Evolutionary conservation across 2,888 invertebrate genomes (phyloP).

Genomic region (Microctonus hyperodae): DNA sequence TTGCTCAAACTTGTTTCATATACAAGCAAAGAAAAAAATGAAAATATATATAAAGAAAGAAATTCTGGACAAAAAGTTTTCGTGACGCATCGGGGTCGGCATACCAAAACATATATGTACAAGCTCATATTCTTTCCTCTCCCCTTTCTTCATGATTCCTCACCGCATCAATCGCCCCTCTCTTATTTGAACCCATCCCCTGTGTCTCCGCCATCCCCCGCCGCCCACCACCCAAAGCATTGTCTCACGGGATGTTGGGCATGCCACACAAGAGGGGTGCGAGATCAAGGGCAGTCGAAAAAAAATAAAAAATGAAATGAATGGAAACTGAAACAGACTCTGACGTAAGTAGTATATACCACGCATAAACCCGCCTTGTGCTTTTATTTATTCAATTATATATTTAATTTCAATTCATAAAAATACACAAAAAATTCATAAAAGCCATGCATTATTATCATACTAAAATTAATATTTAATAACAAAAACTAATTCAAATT

Average conservation of each 20-base stretch:
- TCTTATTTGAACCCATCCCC: conserved; percentile 2
- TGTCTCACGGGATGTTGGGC: conserved; percentile 31
- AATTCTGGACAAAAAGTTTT: conserved; percentile 38
- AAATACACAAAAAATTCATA: background rate
- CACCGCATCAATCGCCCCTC: background rate
- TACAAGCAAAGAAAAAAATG: conserved; percentile 3
- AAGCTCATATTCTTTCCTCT: conserved; percentile 4
- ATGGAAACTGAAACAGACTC: conserved; percentile 26
- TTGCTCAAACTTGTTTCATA: background rate
- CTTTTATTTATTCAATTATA: conserved; percentile 13
- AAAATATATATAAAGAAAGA: conserved; percentile 10
- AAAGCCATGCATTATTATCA: background rate
- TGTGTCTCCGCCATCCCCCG: background rate
- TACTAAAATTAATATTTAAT: background rate
- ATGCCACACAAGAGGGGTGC: conserved; percentile 29
- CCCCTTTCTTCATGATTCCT: background rate
- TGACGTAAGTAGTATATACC: conserved; percentile 27
- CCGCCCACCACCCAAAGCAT: conserved; percentile 17
- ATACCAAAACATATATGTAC: conserved; percentile 12
- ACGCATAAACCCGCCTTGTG: conserved; percentile 30
- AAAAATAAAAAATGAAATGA: conserved; percentile 18
- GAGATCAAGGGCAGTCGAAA: conserved; percentile 31
- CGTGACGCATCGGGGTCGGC: conserved; percentile 30
- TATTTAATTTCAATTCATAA: background rate
- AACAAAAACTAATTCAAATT: background rate